Base-by-base conservation (phyloP, 64 coral and sea anemone genomes). In the Hydrozoanthus tunicans region DNA sequence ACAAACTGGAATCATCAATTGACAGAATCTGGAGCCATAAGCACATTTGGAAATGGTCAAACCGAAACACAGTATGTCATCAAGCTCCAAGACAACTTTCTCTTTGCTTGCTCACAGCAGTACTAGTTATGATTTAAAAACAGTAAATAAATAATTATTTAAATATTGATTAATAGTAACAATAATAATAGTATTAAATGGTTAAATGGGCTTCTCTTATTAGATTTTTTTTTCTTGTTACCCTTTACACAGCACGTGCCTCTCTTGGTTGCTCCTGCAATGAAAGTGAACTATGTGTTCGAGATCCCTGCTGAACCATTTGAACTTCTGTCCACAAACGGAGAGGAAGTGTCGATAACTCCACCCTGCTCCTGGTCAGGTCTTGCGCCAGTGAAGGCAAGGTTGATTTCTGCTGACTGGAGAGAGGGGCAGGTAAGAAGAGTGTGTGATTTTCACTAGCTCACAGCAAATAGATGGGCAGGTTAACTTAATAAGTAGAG, bases 361-460 rank as follows among this genome's bases (percentile, higher is more conserved):
- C 94, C 97, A 72, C 97, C 97, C 26, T 95, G 94, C 73, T 99
- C 97, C 54, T 99, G 97, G 97, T 95, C 94, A 66, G 94, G 94
- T 53, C 89, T 85, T 17, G 97, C 94, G 62, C 94, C 97, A 62
- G 94, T 96, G 6, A 92, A 99, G 83, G 97, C 68, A 5, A 83
- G 94, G 58, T 68, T 96, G 5, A 56, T 99, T 59, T 99, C 97
- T 63, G 93, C 91, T 85, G 91, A 92, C 17, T 93, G 94, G 90
- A 92, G 97, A 43, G 90, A 96, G 51, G 97, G 97, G 14, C 97
- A 99, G 97, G 97, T 99, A 84, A 74, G 67, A 66, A 4, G 2
- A 67, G 15, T 55, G 25, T 62, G 17, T 63, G 62, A 51, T 85
- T 27, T 0, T 20, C 23, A 86, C 6, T 13, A 72, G 70, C 51